phyloP scores from a whole-genome alignment of 2,888 invertebrate species.

The Dasypogon diadema region DNA sequence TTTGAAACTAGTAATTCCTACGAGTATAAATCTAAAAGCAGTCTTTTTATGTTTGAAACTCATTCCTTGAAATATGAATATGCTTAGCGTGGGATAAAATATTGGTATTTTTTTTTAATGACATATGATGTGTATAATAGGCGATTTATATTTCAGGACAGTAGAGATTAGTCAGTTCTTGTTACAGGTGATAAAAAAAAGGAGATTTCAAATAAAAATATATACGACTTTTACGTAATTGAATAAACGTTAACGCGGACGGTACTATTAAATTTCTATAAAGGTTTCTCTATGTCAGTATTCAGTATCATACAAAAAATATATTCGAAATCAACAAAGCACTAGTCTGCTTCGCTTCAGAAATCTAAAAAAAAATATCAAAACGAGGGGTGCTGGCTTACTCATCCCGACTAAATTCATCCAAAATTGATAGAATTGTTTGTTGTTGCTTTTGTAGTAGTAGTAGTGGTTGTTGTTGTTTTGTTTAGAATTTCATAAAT shows the following conservation, averaged over 20 bases:
- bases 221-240: constrained; percentile 4
- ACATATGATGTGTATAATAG: too few species aligned
- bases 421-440: constrained; percentile 26
- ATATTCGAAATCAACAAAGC: constrained; percentile 32
- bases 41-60: too few species aligned
- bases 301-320: constrained; percentile 38
- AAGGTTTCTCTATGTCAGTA: constrained; percentile 36
- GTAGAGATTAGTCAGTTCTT: neutral
- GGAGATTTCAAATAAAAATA: neutral
- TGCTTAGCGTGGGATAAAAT: too few species aligned
- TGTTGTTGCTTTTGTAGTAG: constrained; percentile 17
- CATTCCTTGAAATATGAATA: too few species aligned
- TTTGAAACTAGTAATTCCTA: too few species aligned
- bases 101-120: too few species aligned
- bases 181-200: too few species aligned
- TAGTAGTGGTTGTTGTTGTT: neutral
- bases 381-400: constrained; percentile 4
- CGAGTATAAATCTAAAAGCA: too few species aligned
- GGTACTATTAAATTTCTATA: constrained; percentile 46
- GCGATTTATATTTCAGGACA: constrained; percentile 14
- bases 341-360: constrained; percentile 29
- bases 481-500: neutral
- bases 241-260: constrained; percentile 47
- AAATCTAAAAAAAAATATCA: constrained; percentile 27
- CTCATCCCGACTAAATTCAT: constrained; percentile 13